Evolutionary conservation across 2,113 vertebrate genomes (phyloP).

Genomic region (Cyanoliseus patagonus): DNA sequence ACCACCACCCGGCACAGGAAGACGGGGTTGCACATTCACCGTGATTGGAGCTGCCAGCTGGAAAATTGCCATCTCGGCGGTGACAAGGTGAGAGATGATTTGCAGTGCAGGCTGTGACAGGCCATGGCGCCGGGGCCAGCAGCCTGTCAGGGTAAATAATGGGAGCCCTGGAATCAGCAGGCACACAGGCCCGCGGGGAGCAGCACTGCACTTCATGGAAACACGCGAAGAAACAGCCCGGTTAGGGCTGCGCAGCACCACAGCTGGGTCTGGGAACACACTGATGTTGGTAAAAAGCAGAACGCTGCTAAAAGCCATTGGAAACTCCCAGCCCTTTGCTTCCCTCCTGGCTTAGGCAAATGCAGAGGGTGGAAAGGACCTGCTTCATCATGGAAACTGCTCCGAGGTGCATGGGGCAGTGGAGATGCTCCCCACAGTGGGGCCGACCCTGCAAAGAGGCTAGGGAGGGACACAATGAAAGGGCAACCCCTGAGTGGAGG

Average conservation of each 20-base stretch:
- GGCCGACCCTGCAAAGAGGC: rapidly evolving
- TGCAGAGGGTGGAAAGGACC: background rate
- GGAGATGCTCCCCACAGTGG: rapidly evolving
- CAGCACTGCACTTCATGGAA: background rate
- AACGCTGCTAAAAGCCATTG: rapidly evolving
- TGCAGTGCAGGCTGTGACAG: constrained; percentile 13
- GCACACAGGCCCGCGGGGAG: background rate
- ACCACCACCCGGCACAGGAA: background rate
- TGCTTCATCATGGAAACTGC: rapidly evolving
- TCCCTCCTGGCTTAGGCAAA: rapidly evolving
- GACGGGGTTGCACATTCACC: background rate
- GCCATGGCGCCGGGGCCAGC: background rate
- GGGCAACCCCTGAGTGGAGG: rapidly evolving
- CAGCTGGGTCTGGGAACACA: rapidly evolving
- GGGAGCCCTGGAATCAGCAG: background rate
- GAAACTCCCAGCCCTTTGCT: background rate
- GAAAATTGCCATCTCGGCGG: constrained; percentile 12
- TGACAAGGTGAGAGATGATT: constrained; percentile 50
- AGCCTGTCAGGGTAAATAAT: constrained; percentile 54
- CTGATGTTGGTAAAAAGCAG: rapidly evolving
- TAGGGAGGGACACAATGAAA: rapidly evolving
- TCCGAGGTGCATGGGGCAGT: rapidly evolving
- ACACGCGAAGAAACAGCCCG: background rate
- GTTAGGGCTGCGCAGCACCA: rapidly evolving
- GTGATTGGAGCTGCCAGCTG: constrained; percentile 59